A percentile compares a stretch with the other conserved stretches of the same genome.
Conservation (phyloP, 2,797 vertebrate species). For the Sternarchorhynchus goeldii region DNA sequence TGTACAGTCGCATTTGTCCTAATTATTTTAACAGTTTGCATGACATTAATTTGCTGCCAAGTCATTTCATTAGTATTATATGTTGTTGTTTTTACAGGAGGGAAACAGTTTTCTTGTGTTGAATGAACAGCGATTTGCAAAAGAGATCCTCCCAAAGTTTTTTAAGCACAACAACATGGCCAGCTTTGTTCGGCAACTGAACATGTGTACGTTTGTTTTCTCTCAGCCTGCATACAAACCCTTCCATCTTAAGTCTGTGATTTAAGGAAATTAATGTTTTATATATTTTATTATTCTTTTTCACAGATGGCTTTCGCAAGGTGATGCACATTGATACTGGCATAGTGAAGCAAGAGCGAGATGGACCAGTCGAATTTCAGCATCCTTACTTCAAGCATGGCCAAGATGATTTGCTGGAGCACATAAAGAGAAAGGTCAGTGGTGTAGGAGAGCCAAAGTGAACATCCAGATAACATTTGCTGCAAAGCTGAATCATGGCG, state of each 20-base stretch:
- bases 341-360: slow-evolving; percentile 89
- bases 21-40: background rate
- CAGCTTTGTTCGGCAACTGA: slow-evolving; percentile 96
- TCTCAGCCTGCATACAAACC: background rate
- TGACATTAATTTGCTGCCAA: background rate
- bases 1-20: too few species aligned
- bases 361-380: slow-evolving; percentile 94
- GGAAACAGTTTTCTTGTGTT: slow-evolving; percentile 95
- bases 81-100: slow-evolving; percentile 77
- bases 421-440: slow-evolving; percentile 95
- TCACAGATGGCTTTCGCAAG: slow-evolving; percentile 93
- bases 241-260: background rate
- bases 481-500: too few species aligned
- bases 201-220: slow-evolving; percentile 88
- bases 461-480: background rate
- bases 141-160: slow-evolving; percentile 97
- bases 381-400: slow-evolving; percentile 93
- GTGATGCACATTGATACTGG: slow-evolving; percentile 93
- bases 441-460: background rate
- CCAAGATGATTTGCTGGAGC: slow-evolving; percentile 90
- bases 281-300: background rate
- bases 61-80: too few species aligned
- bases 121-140: slow-evolving; percentile 93
- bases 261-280: background rate
- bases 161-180: slow-evolving; percentile 99